Base-by-base conservation (phyloP, 2,113 vertebrate genomes). In the Trichomycterus rosablanca region DNA sequence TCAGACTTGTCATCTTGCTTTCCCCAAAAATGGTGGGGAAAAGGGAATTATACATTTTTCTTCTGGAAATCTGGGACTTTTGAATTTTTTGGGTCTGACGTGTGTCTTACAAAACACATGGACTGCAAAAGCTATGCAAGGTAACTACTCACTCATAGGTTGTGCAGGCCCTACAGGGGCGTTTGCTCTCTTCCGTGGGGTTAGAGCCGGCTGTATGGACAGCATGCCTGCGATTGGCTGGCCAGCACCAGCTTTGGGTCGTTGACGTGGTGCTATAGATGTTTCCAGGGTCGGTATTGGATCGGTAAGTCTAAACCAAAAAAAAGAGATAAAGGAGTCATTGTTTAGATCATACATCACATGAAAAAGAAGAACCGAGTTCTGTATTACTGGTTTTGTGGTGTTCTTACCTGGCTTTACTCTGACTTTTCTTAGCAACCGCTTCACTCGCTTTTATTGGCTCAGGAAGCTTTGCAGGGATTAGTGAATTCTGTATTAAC, bases 381-480 rank as follows among this genome's bases (percentile, higher is more conserved):
- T 12, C 19, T 46, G 43, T 19, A 66, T 12, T 20, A 20, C 5
- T 11, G 20, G 16, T 9, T 12, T 4, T 14, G 45, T 12, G 18
- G 24, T 51, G 16, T 15, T 59, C 80, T 87, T 71, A 98, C 96
- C 95, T 94, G 83, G 95, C 89, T 90, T 99, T 99, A 65, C 88
- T 91, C 65, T 96, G 95, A 80, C 85, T 97, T 84, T 97, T 98
- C 88, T 96, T 98, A 67, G 91, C 92, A 79, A 94, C 90, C 66
- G 94, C 96, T 81, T 99, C 95, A 58, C 94, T 97, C 22, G 93
- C 91, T 91, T 89, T 91, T 68, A 99, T 87, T 10, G 96, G 93
- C 65, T 99, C 96, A 43, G 95, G 92, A 66, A 99, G 94, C 73
- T 94, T 98, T 67, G 87, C 59, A 63, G 94, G 96, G 80, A 97